Evolutionary conservation across 2,888 invertebrate species (phyloP), one percentile per base, ranked within the genome.

Genomic region (Labia minor): DNA sequence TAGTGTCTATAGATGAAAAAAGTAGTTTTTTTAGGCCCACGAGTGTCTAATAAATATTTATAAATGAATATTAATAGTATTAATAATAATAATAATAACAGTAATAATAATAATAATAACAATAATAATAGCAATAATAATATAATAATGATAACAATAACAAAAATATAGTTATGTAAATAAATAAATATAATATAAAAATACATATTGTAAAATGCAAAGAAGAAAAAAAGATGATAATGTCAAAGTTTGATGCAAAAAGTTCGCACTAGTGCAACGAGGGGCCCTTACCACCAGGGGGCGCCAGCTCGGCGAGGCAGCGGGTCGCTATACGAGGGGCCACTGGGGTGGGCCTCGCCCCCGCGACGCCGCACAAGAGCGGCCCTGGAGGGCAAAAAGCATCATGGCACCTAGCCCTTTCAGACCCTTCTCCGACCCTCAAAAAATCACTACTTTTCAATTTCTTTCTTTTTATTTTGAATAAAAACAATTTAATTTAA

Each of bases 331-430:
- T 19, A 19, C 63, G 20, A 21, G 19, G 19, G 20, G 63, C n/a
- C n/a, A 21, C 63, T 19, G 63, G 63, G 63, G 63, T 21, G 63
- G 63, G 19, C 20, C 19, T 3, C n/a, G 63, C 8, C 8, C 14
- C 63, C 63, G 63, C 63, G n/a, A 63, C 63, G 63, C 63, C 63
- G 63, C 63, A 63, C 63, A 63, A 21, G 19, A 21, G 20, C 63
- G 21, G 20, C 63, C 63, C 63, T 63, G 63, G n/a, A 21, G 63
- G 33, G 33, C 33, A 33, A 33, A 33, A 33, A 33, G 33, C 33
- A 33, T 6, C 33, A 33, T 33, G 33, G 33, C 33, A 33, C 33
- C 33, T 33, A 33, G 33, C 33, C 33, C 33, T 33, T 33, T 11
- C n/a, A n/a, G 33, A 33, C 33, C 33, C 33, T 33, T 33, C 33